Evolutionary conservation across 2,797 vertebrate genomes (phyloP), one percentile per base, ranked within the genome.

Genomic region (Gila robusta): DNA sequence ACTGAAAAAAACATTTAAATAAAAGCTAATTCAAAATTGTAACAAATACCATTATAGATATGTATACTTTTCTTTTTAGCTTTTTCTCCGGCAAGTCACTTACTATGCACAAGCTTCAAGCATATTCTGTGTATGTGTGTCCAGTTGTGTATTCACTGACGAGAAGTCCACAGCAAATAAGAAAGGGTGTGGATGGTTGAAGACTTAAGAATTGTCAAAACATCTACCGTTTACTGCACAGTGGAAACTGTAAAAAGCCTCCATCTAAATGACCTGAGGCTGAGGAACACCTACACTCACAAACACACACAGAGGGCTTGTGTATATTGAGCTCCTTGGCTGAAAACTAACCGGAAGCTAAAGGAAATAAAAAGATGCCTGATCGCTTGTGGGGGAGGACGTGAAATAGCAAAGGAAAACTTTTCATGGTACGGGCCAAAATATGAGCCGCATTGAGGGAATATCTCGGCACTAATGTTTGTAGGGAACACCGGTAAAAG

Each of bases 281-380:
- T 47, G 35, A 69, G 9, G 52, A 72, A 81, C 85, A 84, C 81
- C 28, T 54, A 79, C 74, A 72, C 35, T 41, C 47, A 62, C 81
- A 56, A 47, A 67, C 81, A 62, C 66, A 72, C 80, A 52, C 39
- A 47, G 54, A 69, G 66, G 59, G 64, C 32, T 59, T 26, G 78
- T 88, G 85, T 87, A 80, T 72, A 88, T 23, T 70, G 81, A 64
- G 88, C 88, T 89, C 88, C 89, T 90, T 84, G 88, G 88, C 90
- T 88, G 69, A 67, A 66, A 79, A 88, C 84, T 88, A 93, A 86
- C 93, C 92, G 91, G 93, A 94, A 93, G 91, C 93, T 79, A 41
- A 56, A 84, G n/a, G 21, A 84, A 84, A 77, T 83, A 62, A 79
- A 84, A 79, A 14, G 35, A 78, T 85, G 49, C 21, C 21, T 83